Base-by-base conservation (phyloP, 2,888 invertebrate species). In the Endotricha flammealis region DNA sequence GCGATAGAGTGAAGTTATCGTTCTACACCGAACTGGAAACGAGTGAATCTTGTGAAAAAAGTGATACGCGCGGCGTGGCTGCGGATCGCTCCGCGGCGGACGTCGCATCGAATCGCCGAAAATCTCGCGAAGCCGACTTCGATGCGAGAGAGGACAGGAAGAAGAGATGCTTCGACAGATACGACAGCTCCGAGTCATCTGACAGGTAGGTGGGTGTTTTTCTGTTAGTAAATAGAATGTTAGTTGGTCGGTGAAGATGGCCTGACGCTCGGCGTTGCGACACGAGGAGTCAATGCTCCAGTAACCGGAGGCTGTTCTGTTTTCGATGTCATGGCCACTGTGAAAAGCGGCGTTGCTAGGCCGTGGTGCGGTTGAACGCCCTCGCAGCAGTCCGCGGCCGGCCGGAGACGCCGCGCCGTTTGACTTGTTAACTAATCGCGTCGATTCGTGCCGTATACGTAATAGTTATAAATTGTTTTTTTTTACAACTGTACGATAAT, bases 121-220 rank as follows among this genome's bases (percentile, higher is more conserved):
- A 72, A 64, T 67, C 76, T 55, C 62, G 67, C 56, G 70, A 66
- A 53, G 59, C 59, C 65, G 78, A 55, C 57, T 50, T 50, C 44
- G 67, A 57, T 53, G 67, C 73, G 42, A 80, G 85, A 41, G 90
- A 90, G 59, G 91, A 90, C 71, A 90, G 92, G 78, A 93, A 92
- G 87, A 95, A 94, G 87, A 90, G 95, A 86, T 94, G 95, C 87
- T 90, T 93, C 78, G 95, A 95, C 90, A 91, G 95, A 88, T 95
- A 94, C 89, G 95, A 96, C 90, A 95, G 95, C 82, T 95, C 95
- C 66, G 95, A 95, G 88, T 95, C 95, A 68, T 95, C 95, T 86
- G 95, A 95, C 93, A 95, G 95, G 95, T 95, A 80, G 89, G 89
- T 73, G 47, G 32, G 44, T 42, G 35, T 45, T 49, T 62, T 63